Base-by-base conservation (phyloP, 2,113 vertebrate genomes). In the Cephalopholis sonnerati region DNA sequence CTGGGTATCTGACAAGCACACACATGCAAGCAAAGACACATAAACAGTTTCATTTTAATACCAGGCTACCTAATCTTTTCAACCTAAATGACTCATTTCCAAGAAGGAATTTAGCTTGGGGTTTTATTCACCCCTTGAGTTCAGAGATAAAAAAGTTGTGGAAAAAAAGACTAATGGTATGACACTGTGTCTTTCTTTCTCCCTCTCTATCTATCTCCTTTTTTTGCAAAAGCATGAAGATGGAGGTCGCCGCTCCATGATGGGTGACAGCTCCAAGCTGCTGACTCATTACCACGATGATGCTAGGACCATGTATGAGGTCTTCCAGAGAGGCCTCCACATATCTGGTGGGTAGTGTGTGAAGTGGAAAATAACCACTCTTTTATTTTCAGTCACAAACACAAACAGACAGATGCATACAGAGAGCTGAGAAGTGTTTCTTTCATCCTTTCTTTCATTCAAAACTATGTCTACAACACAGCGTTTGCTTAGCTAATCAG, bases 251-350 rank as follows among this genome's bases (percentile, higher is more conserved):
- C 91, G 96, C 57, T 98, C 98, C 0, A 97, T 99, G 94, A 96
- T 99, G 0, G 96, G 97, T 1, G 96, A 96, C 68, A 92, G 93
- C 44, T 84, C 96, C 0, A 94, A 97, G 84, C 93, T 99, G 62
- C 95, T 99, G 66, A 96, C 97, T 0, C 96, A 99, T 89, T 99
- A 99, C 90, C 97, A 99, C 0, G 97, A 99, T 0, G 98, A 99
- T 0, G 97, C 97, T 83, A 97, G 94, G 91, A 99, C 98, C 87
- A 97, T 99, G 97, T 99, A 99, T 0, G 97, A 99, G 90, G 98
- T 98, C 77, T 99, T 99, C 86, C 95, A 96, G 92, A 95, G 98
- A 32, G 98, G 98, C 27, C 96, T 97, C 53, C 96, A 96, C 87
- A 98, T 99, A 95, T 96, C 98, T 5, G 98, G 98, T 99, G 85